Base-by-base conservation (phyloP, 2,888 invertebrate species). In the Dendrolimus houi region DNA sequence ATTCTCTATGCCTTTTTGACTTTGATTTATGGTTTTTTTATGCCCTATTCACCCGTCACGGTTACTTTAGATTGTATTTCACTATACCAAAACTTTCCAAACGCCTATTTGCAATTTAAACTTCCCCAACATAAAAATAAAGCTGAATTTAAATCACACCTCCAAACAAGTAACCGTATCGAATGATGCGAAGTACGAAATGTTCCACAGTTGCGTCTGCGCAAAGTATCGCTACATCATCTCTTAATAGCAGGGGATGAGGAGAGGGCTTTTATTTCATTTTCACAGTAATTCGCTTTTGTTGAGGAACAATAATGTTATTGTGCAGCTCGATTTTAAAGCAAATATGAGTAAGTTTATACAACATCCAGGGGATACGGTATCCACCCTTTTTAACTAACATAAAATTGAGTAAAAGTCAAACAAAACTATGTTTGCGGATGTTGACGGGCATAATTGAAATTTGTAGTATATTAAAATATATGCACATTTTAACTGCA, bases 1-100 rank as follows among this genome's bases (percentile, higher is more conserved):
- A 87, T 91, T 91, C 86, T 86, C 84, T 87, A 85, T 87, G 90
- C 91, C 90, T 89, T 90, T 91, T 91, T 90, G 91, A 91, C 91
- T 91, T 91, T 91, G 91, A 91, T 91, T 91, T 91, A 91, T 91
- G 81, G 69, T 67, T 85, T 91, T 91, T 91, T 91, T 91, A 89
- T 90, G 75, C 84, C 75, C 85, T 83, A 88, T 90, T 89, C 90
- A 88, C 81, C 79, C 87, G 88, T 85, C 89, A 88, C 77, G 85
- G 82, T 75, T 79, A 75, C 83, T 87, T 86, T 79, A 75, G 72
- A 86, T 80, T 81, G 74, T 78, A 78, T 77, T 79, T 74, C 74
- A 71, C 71, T 69, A 67, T 65, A 70, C 59, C 67, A 59, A 64
- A 71, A 68, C 62, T 63, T 56, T 54, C 54, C 47, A 55, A 55